Percentiles rank a stretch among this genome's conserved stretches.
Conservation (phyloP, 1,140 invertebrate species). For the Eumaeus atala region DNA sequence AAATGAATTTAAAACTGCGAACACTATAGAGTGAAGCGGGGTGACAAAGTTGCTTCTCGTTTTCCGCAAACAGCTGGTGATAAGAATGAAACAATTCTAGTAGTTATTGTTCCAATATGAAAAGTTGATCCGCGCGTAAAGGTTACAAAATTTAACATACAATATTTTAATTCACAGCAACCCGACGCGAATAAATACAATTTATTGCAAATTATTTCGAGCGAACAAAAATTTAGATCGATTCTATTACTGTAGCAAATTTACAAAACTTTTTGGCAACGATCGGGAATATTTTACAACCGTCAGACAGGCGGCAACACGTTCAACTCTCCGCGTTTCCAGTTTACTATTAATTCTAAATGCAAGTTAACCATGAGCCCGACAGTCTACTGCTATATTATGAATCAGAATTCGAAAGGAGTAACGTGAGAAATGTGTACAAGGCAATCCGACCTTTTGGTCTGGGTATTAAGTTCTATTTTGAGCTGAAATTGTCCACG, state of each 20-base stretch:
- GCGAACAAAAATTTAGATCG: slow-evolving; percentile 12
- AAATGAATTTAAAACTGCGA: slow-evolving; percentile 3
- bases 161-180: slow-evolving; percentile 1
- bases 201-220: slow-evolving; percentile 16
- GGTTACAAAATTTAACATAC: slow-evolving; percentile 55
- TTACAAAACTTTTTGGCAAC: slow-evolving; percentile 21
- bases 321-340: slow-evolving; percentile 43
- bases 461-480: slow-evolving; percentile 26
- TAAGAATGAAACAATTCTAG: neutral
- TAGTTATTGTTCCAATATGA: neutral
- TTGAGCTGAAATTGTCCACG: slow-evolving; percentile 16
- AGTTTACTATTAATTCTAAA: slow-evolving; percentile 58
- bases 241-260: slow-evolving; percentile 13
- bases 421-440: slow-evolving; percentile 12
- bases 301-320: slow-evolving; percentile 26
- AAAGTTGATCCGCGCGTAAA: slow-evolving; percentile 23
- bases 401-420: slow-evolving; percentile 41
- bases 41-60: slow-evolving; percentile 39
- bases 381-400: slow-evolving; percentile 43
- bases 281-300: slow-evolving; percentile 36
- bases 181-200: slow-evolving; percentile 3
- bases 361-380: slow-evolving; percentile 52
- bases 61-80: slow-evolving; percentile 39
- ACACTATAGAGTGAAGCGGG: slow-evolving; percentile 40
- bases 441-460: slow-evolving; percentile 23